Conservation (phyloP, 2,888 invertebrate species). For the Notodonta dromedarius region DNA sequence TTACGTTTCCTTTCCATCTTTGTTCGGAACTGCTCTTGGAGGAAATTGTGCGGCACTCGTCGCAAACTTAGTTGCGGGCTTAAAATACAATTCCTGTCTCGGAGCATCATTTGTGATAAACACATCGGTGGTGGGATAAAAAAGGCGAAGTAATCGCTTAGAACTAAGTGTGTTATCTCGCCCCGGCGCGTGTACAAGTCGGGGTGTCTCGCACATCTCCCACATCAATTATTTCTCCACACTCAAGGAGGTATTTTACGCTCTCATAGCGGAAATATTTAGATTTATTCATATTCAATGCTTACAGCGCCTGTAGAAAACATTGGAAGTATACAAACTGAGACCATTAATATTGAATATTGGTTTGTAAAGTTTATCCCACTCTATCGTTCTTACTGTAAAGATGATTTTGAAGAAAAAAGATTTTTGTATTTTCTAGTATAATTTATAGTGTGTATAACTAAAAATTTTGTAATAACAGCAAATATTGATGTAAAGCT, state of each 20-base stretch:
- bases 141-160: conserved; percentile 27
- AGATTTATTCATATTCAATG: conserved; percentile 15
- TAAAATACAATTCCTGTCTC: conserved; percentile 56
- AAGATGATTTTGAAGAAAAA: too few species aligned
- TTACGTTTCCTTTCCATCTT: conserved; percentile 61
- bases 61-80: conserved; percentile 51
- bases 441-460: too few species aligned
- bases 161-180: conserved; percentile 14
- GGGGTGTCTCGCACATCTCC: conserved; percentile 10
- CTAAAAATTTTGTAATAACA: too few species aligned
- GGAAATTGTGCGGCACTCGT: conserved; percentile 51
- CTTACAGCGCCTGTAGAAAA: conserved; percentile 6
- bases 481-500: too few species aligned
- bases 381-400: too few species aligned
- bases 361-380: conserved; percentile 1
- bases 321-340: background rate
- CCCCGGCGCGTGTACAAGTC: conserved; percentile 5
- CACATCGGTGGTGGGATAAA: conserved; percentile 23
- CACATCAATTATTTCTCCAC: conserved; percentile 21
- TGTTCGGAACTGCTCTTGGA: conserved; percentile 49
- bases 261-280: conserved; percentile 9
- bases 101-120: conserved; percentile 43
- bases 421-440: too few species aligned
- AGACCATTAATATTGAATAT: background rate
- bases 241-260: conserved; percentile 14